Base-by-base conservation (phyloP, 2,888 invertebrate genomes). In the Teleiodes luculella region DNA sequence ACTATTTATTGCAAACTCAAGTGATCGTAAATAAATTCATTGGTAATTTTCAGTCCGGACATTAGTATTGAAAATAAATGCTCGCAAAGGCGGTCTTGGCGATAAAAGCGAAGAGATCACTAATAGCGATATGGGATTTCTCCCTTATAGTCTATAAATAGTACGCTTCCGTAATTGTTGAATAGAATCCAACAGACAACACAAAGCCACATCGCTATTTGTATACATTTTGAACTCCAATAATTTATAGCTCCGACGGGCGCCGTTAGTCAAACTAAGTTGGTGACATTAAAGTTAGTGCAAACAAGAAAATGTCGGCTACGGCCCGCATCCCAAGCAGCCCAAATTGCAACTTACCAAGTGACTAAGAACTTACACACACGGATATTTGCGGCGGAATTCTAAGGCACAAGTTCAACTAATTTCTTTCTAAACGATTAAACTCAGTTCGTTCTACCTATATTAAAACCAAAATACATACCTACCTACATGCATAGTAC, bases 221-320 rank as follows among this genome's bases (percentile, higher is more conserved):
- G 49, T 36, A 36, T 36, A 49, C 36, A 49, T 49, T 49, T 49
- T 36, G 49, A 52, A 41, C 52, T 52, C 55, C 69, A 65, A 76
- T 74, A 70, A 76, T 73, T 76, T 52, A 59, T 52, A 50, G 49
- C 50, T 28, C 56, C 33, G 53, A 37, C 36, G 46, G 55, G 55
- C 20, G 46, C 36, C 54, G 54, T 45, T 53, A 56, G 56, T 51
- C 53, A 36, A 51, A 56, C 39, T 53, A 78, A 76, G 68, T 78
- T 71, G 55, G 69, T 73, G 79, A 80, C 76, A 75, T 71, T 68
- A 68, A 76, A 80, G 73, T 77, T 76, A 52, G 68, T 60, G 56
- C 75, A 78, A 83, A 80, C 76, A 80, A 70, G 74, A 74, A 78
- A 72, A 67, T 74, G 73, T 63, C 65, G 72, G 68, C 66, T 65